phyloP scores from a whole-genome alignment of 2,797 vertebrate genomes.

The Phrynocephalus guinanensis region DNA sequence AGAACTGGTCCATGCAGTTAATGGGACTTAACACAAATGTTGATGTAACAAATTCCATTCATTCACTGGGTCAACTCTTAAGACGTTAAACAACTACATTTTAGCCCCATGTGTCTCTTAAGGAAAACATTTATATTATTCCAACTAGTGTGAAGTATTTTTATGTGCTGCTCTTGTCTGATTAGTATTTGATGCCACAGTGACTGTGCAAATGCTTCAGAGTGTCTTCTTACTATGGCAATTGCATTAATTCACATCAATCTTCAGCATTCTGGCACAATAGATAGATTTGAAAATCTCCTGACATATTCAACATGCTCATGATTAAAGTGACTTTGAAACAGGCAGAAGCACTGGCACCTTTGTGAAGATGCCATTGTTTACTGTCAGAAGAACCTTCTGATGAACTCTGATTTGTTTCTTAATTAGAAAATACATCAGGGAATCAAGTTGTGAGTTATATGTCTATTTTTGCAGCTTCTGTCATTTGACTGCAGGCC shows the following conservation, averaged over 20 bases:
- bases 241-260: neutral
- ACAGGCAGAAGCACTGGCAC: neutral
- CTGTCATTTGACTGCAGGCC: neutral
- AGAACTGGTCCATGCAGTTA: neutral
- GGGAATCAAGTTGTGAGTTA: slow-evolving; percentile 11
- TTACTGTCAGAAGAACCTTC: slow-evolving; percentile 9
- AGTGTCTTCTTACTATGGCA: slow-evolving; percentile 1
- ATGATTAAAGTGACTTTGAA: slow-evolving; percentile 24
- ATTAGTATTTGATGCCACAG: slow-evolving; percentile 4
- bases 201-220: neutral
- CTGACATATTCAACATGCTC: slow-evolving; percentile 17
- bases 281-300: neutral
- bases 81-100: too few relatives aligned
- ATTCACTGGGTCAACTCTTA: too few relatives aligned
- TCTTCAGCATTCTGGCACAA: neutral
- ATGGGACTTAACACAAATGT: too few relatives aligned
- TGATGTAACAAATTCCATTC: too few relatives aligned
- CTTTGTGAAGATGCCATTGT: slow-evolving; percentile 17
- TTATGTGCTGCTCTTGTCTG: neutral
- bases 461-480: slow-evolving; percentile 21
- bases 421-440: slow-evolving; percentile 28
- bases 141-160: slow-evolving; percentile 15
- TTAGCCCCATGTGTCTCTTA: neutral
- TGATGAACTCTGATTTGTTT: slow-evolving; percentile 5
- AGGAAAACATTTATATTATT: neutral